Evolutionary conservation across 2,797 vertebrate genomes (phyloP).

Genomic region (Trichosurus vulpecula): DNA sequence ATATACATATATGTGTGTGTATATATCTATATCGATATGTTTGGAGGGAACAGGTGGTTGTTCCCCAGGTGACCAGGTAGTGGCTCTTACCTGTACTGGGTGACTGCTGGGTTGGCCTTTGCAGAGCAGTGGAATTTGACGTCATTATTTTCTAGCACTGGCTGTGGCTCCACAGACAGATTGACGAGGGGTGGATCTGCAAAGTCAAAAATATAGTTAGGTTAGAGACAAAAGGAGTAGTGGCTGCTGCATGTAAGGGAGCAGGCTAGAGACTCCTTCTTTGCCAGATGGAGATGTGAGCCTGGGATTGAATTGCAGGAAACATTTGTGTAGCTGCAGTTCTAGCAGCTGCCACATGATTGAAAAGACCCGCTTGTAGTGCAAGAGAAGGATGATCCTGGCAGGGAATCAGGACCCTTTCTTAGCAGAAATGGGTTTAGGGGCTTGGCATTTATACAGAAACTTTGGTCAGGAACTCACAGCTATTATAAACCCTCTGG

Average conservation of each 20-base stretch:
- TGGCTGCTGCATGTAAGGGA: not conserved
- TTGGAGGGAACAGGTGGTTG: not conserved
- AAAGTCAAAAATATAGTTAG: constrained; percentile 42
- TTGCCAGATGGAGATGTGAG: not conserved
- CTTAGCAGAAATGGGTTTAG: not conserved
- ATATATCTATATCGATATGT: not conserved
- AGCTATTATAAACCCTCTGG: not conserved
- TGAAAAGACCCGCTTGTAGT: not conserved
- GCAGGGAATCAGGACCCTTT: not conserved
- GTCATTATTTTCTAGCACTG: constrained; percentile 94
- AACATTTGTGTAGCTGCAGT: not conserved
- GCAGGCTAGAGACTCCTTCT: not conserved
- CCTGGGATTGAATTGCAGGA: not conserved
- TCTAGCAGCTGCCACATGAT: no score
- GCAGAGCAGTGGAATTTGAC: constrained; percentile 97
- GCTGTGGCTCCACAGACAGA: constrained; percentile 96
- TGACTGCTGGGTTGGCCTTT: constrained; percentile 97
- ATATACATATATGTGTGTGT: not conserved
- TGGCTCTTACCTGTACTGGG: constrained; percentile 92
- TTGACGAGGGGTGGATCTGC: constrained; percentile 97
- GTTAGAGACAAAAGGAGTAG: not conserved
- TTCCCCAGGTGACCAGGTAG: not conserved
- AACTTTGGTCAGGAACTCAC: not conserved
- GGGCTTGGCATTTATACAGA: not conserved
- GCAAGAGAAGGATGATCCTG: not conserved